phyloP scores from a whole-genome alignment of 2,797 vertebrate genomes.

The Rallus crepitans region DNA sequence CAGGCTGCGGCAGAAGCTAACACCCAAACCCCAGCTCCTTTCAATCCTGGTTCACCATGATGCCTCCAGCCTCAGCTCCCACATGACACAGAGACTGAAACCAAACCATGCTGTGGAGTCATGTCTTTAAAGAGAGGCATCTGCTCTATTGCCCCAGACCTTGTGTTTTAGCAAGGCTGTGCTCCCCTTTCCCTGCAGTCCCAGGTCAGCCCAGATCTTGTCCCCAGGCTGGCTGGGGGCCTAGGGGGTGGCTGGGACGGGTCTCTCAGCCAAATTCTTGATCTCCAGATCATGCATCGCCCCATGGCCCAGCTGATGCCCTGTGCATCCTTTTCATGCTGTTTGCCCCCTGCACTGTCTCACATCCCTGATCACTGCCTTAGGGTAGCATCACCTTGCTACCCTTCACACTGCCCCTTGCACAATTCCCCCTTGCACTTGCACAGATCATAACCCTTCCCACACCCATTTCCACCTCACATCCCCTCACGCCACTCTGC shows the following conservation, averaged over 20 bases:
- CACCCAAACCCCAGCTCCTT: not conserved
- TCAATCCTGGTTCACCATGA: not conserved
- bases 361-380: not conserved
- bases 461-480: not conserved
- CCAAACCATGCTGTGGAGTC: not conserved
- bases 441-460: not conserved
- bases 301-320: not conserved
- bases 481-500: not conserved
- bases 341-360: not conserved
- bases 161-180: not conserved
- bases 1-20: not conserved
- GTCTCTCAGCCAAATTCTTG: not conserved
- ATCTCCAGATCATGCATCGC: rapidly evolving
- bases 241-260: not conserved
- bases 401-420: not conserved
- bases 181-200: not conserved
- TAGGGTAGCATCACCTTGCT: not conserved
- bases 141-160: not conserved
- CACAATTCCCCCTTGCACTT: not conserved
- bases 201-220: not conserved
- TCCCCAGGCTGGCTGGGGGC: rapidly evolving
- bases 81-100: not conserved
- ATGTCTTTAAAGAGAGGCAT: not conserved
- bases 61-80: not conserved
- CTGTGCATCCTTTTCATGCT: not conserved